phyloP scores from a whole-genome alignment of 2,797 vertebrate species.

The Sebastes paucispinis region DNA sequence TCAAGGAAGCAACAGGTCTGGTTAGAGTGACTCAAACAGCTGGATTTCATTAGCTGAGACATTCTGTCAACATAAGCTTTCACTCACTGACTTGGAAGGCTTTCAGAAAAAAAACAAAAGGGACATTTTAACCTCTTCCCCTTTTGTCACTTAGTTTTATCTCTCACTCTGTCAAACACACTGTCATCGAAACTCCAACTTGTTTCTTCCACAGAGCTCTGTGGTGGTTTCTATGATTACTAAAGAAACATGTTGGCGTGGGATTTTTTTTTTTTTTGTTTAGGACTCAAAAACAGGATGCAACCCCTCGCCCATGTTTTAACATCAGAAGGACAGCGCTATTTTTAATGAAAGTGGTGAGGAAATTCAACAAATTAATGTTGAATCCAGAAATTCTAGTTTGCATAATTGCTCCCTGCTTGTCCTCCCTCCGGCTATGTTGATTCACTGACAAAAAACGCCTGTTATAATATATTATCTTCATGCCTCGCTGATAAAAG shows the following conservation, averaged over 20 bases:
- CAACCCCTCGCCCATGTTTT: background rate
- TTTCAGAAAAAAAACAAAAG: background rate
- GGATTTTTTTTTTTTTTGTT: too few relatives aligned
- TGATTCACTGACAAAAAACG: background rate
- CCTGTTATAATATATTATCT: background rate
- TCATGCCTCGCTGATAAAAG: background rate
- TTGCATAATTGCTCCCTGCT: background rate
- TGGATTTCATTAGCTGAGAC: background rate
- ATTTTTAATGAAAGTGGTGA: background rate
- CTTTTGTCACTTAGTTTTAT: background rate
- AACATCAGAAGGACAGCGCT: background rate
- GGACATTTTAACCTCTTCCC: background rate
- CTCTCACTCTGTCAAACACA: background rate
- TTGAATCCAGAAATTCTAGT: background rate
- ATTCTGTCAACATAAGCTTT: background rate
- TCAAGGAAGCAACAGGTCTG: background rate
- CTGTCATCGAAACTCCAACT: background rate
- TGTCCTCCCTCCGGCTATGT: background rate
- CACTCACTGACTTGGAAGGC: background rate
- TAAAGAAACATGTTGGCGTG: background rate
- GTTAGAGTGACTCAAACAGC: conserved; percentile 1
- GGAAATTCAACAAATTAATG: background rate
- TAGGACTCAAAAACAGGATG: background rate
- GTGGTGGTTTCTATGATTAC: background rate
- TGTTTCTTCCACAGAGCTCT: background rate